Evolutionary conservation across 2,113 vertebrate species (phyloP), one percentile per base, ranked within the genome.

Genomic region (Terrapene triunguis): DNA sequence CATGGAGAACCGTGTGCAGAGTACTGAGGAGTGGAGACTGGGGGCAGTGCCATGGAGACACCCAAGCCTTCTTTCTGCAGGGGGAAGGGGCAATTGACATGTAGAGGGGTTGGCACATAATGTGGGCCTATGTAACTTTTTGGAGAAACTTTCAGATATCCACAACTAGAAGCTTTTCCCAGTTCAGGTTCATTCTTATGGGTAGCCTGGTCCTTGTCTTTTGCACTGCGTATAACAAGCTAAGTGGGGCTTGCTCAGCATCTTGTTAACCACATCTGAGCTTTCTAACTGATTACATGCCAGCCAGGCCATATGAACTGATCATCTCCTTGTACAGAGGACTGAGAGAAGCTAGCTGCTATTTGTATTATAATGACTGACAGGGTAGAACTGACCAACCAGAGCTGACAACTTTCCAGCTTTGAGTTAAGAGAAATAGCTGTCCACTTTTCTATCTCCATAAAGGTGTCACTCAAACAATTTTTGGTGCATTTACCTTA

Each of bases 401-500:
- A 76, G 10, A 32, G 44, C n/a, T 51, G 38, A 38, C 12, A 88
- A 69, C 48, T 92, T 84, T 17, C 10, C 42, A 91, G 79, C 44
- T 25, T 59, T 82, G 59, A 88, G 78, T 89, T 88, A 59, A 57
- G 80, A 90, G 84, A 82, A 93, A 91, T 27, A 1, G 55, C 54
- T 87, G 50, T 19, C 74, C 16, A 47, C 13, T 13, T 80, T 90
- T 89, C 47, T 82, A 24, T 47, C 48, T 93, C 29, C 55, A 59
- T 72, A 89, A 95, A 95, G 12, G n/a, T 89, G 8, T 19, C 27
- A 79, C 9, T 95, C 93, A 29, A 84, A 72, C 57, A 92, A 79
- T 85, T 96, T 95, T 88, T 89, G 29, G 2, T 80, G 53, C 50
- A 16, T 87, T 91, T 94, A 65, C 22, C 57, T 82, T 84, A 79